Evolutionary conservation across 2,797 vertebrate genomes (phyloP).

Genomic region (Anabas testudineus): DNA sequence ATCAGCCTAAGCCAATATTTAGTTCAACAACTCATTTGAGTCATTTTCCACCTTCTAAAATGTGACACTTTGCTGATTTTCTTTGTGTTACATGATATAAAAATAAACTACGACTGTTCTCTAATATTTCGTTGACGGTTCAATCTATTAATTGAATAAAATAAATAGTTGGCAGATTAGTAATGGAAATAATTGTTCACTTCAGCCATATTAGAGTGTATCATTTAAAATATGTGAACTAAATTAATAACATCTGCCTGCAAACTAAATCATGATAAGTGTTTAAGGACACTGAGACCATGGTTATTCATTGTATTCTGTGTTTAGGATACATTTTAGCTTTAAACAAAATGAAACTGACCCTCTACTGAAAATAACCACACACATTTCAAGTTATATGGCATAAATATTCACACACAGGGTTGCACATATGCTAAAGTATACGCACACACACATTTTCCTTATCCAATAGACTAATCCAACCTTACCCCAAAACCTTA

Average conservation of each 20-base stretch:
- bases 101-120: too few species aligned
- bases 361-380: too few species aligned
- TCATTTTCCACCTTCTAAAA: constrained; percentile 1
- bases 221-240: neutral
- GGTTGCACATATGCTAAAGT: too few species aligned
- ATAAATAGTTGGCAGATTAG: neutral
- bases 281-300: neutral
- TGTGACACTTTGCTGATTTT: constrained; percentile 8
- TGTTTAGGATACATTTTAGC: too few species aligned
- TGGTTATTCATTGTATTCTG: too few species aligned
- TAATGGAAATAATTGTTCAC: neutral
- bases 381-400: too few species aligned
- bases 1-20: neutral
- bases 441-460: too few species aligned
- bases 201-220: neutral
- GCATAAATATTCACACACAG: too few species aligned
- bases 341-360: too few species aligned
- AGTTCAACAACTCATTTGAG: neutral
- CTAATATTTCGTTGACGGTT: too few species aligned
- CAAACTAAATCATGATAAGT: neutral
- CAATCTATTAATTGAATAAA: neutral
- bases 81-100: neutral
- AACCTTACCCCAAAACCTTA: too few species aligned
- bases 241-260: neutral
- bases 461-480: too few species aligned